Evolutionary conservation across 2,888 invertebrate genomes (phyloP), one percentile per base, ranked within the genome.

Genomic region (Girardia tigrina): DNA sequence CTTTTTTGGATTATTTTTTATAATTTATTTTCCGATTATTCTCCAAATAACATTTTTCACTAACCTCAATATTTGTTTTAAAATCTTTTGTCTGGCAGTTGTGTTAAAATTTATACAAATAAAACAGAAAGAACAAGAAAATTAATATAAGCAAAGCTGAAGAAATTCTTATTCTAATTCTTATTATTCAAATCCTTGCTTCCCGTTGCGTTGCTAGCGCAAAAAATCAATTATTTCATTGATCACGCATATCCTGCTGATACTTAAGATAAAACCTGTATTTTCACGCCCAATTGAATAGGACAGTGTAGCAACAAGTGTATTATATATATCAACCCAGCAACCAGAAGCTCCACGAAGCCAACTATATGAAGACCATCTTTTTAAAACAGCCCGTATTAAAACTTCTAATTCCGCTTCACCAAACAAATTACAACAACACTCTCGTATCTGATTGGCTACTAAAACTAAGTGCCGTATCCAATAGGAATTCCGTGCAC

Each of bases 281-380:
- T 56, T 56, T 56, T 56, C 56, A 56, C 56, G 56, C 56, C 56
- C 56, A 56, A 56, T 56, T 56, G 56, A 56, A 20, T 56, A 56
- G n/a, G 56, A 56, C 20, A 56, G 56, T 56, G 56, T 56, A 56
- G 56, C 56, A 56, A 56, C 56, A 56, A 56, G 56, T 56, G 56
- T 56, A 56, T 12, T n/a, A 12, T 23, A 56, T 56, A 56, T 23
- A 8, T 56, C n/a, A 56, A 56, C 56, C 56, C 56, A 56, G 56
- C 56, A 56, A 56, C 56, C 23, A 20, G 56, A 56, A 56, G 56
- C 56, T 56, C 56, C 56, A 56, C 56, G 56, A 56, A 56, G 56
- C n/a, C 56, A 56, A 56, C 56, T 56, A 20, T 23, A 56, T 23
- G n/a, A 56, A 56, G n/a, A n/a, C 56, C 56, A 56, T 56, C 23